Percentiles rank a stretch among this genome's conserved stretches.
phyloP scores from a whole-genome alignment of 2,113 vertebrate species.

The Planiliza haematocheilus region DNA sequence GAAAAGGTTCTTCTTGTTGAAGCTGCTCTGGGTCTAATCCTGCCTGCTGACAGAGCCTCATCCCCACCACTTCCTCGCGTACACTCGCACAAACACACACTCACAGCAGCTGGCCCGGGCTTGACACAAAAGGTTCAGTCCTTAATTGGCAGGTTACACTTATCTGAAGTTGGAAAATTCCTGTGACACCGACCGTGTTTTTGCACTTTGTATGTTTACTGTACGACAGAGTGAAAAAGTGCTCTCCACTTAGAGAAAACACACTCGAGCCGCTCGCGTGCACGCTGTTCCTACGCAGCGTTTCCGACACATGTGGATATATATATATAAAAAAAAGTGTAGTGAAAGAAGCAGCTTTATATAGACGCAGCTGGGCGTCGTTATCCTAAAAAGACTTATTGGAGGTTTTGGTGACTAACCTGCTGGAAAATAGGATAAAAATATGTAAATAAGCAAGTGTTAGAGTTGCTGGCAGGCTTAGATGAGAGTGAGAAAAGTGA shows the following conservation, averaged over 20 bases:
- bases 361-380: neutral
- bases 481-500: too few species aligned
- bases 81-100: constrained; percentile 35
- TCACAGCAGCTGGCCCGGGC: constrained; percentile 54
- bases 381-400: neutral
- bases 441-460: neutral
- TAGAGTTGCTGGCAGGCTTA: too few species aligned
- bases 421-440: neutral
- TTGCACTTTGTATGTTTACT: constrained; percentile 34
- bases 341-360: neutral
- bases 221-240: constrained; percentile 5
- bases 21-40: constrained; percentile 70
- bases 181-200: constrained; percentile 44
- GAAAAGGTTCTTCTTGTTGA: constrained; percentile 70
- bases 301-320: neutral
- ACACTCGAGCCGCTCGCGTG: neutral
- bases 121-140: constrained; percentile 60
- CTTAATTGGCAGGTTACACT: constrained; percentile 67
- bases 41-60: constrained; percentile 75
- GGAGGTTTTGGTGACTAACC: neutral
- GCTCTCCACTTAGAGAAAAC: neutral
- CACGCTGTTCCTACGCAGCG: neutral
- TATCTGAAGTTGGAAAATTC: constrained; percentile 65
- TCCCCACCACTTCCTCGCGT: constrained; percentile 63
- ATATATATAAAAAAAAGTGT: neutral